A percentile compares a stretch with the other conserved stretches of the same genome.
These are phyloP conservation scores for Motacilla tschutschensis DNA, from an alignment of 2,113 vertebrate species.

Conservation along the genomic window DNA sequence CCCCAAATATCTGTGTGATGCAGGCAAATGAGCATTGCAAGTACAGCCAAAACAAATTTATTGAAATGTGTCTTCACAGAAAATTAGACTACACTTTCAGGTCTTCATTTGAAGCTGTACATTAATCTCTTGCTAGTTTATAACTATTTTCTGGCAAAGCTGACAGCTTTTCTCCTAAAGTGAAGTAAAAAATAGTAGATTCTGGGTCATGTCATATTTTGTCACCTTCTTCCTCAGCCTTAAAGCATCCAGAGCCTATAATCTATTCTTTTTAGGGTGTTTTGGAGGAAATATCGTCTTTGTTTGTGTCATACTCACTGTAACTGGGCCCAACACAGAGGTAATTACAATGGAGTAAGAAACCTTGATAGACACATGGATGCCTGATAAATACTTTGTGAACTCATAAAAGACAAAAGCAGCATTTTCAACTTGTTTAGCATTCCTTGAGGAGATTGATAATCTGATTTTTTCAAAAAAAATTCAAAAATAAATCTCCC, in stretches of 20 bases:
- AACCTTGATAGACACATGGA: background rate
- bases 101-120: background rate
- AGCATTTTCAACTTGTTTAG: background rate
- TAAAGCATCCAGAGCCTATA: background rate
- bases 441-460: slow-evolving; percentile 8
- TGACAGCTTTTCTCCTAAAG: background rate
- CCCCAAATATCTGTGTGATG: background rate
- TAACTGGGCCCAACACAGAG: background rate
- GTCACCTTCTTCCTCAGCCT: background rate
- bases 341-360: background rate
- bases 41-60: background rate
- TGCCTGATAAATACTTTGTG: background rate
- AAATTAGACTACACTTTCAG: background rate
- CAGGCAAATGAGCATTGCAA: background rate
- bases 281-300: background rate
- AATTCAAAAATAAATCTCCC: slow-evolving; percentile 7
- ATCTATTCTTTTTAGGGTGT: background rate
- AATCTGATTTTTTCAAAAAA: background rate
- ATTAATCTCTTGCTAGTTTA: background rate
- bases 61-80: background rate
- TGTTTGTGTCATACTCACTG: background rate
- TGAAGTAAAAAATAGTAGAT: background rate
- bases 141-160: background rate
- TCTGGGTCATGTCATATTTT: background rate
- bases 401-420: background rate